A percentile compares a stretch with the other conserved stretches of the same genome.
These are phyloP conservation scores for Drosophila azteca DNA, from an alignment of 1,140 invertebrate genomes.

Conservation along the genomic window DNA sequence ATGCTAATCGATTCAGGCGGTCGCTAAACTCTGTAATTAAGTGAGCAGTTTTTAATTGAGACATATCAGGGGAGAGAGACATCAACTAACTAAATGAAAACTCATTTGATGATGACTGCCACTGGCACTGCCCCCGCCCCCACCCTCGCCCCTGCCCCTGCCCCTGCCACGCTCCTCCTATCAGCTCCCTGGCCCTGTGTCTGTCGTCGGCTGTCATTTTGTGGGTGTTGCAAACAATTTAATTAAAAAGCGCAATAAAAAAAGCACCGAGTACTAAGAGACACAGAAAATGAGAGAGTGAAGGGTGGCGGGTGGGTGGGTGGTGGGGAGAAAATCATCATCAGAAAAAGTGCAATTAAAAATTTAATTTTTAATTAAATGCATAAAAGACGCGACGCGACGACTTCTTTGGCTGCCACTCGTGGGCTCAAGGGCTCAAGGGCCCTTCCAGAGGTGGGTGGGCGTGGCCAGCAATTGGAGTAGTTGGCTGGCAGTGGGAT, in stretches of 20 bases:
- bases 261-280: slow-evolving; percentile 29
- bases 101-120: slow-evolving; percentile 25
- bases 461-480: slow-evolving; percentile 22
- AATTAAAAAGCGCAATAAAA: slow-evolving; percentile 59
- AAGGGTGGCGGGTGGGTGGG: too few species aligned
- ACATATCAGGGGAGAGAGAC: slow-evolving; percentile 13
- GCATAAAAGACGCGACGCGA: slow-evolving; percentile 29
- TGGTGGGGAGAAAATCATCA: slow-evolving; percentile 12
- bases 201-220: slow-evolving; percentile 36
- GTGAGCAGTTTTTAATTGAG: slow-evolving; percentile 45
- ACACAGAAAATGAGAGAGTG: background rate
- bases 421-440: slow-evolving; percentile 11
- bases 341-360: slow-evolving; percentile 66
- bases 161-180: background rate
- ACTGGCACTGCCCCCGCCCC: too few species aligned
- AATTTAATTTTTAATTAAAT: slow-evolving; percentile 61
- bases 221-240: slow-evolving; percentile 49
- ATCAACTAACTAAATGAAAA: slow-evolving; percentile 32
- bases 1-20: slow-evolving; percentile 44
- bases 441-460: slow-evolving; percentile 3
- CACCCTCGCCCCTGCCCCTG: too few species aligned
- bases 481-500: background rate
- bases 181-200: background rate
- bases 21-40: slow-evolving; percentile 45
- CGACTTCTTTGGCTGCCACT: slow-evolving; percentile 12